Evolutionary conservation across 2,888 invertebrate genomes (phyloP).

Genomic region (Eilema sororculum): DNA sequence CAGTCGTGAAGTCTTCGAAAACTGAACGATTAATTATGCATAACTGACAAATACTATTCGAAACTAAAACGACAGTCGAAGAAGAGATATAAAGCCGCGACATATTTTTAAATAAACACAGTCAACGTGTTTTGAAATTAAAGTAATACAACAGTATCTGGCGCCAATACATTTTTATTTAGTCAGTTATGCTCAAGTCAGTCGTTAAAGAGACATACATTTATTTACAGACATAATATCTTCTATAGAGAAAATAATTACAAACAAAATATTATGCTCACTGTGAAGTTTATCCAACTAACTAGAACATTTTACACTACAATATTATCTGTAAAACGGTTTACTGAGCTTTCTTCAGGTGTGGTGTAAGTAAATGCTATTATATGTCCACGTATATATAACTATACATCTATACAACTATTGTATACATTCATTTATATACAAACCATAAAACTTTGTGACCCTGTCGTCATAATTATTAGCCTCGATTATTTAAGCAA

Average conservation of each 20-base stretch:
- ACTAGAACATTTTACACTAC: constrained; percentile 47
- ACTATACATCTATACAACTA: constrained; percentile 68
- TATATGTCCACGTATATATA: constrained; percentile 52
- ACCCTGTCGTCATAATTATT: constrained; percentile 75
- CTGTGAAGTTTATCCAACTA: constrained; percentile 45
- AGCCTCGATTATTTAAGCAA: constrained; percentile 76
- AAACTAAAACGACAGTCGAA: neutral
- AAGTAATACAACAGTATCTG: constrained; percentile 17
- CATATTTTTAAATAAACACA: constrained; percentile 1
- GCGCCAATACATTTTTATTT: constrained; percentile 3
- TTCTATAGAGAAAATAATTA: constrained; percentile 40
- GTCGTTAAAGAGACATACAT: constrained; percentile 25
- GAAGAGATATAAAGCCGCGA: constrained; percentile 1
- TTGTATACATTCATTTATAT: constrained; percentile 61
- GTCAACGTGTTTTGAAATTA: neutral
- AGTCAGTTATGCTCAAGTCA: constrained; percentile 31
- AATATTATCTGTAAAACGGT: constrained; percentile 56
- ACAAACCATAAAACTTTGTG: constrained; percentile 75
- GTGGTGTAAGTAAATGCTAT: constrained; percentile 82
- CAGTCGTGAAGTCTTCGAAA: neutral
- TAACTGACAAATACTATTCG: constrained; percentile 27
- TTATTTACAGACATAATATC: constrained; percentile 43
- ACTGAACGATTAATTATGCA: constrained; percentile 3
- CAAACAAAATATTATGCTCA: constrained; percentile 61
- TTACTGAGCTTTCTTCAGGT: constrained; percentile 86